Evolutionary conservation across 2,113 vertebrate genomes (phyloP), one percentile per base, ranked within the genome.

Genomic region (Tichodroma muraria): DNA sequence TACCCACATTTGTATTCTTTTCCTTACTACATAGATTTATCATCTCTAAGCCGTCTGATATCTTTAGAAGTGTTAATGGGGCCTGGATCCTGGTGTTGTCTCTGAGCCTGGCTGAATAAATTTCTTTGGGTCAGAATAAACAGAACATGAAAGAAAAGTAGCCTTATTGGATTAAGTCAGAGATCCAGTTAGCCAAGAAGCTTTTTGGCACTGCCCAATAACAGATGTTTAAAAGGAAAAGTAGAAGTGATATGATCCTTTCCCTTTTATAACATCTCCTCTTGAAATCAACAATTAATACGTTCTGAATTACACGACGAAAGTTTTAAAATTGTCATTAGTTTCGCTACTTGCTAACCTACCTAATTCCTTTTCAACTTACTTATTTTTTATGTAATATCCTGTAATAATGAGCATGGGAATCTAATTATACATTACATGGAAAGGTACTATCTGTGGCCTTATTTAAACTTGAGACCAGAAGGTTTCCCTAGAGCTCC

Each of bases 21-120:
- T 85, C 93, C 78, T 71, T 93, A 89, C 61, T 76, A 65, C 35
- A 64, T 28, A 71, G 53, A 44, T 21, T 42, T 64, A 68, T 24
- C 13, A 66, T 45, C 59, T 86, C 81, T 94, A 94, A 92, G 18
- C 95, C 42, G 18, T 78, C 70, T 88, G 69, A 12, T 59, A 78
- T 30, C 70, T 91, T 96, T 88, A 81, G 47, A 88, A 89, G 38
- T 77, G 24, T 80, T 90, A 86, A 80, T 8, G n/a, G 54, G 31
- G 59, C 35, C 44, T 64, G 25, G 65, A 94, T 90, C 53, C 24
- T 47, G 68, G 64, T 68, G 53, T 75, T 35, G 13, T 44, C 24
- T 88, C 45, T 50, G 40, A 70, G 40, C n/a, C 31, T 22, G 12
- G 80, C 42, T 11, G 79, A 35, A 11, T 56, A 68, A 8, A 17